Conservation (phyloP, 2,888 invertebrate species). For the Sesia apiformis region DNA sequence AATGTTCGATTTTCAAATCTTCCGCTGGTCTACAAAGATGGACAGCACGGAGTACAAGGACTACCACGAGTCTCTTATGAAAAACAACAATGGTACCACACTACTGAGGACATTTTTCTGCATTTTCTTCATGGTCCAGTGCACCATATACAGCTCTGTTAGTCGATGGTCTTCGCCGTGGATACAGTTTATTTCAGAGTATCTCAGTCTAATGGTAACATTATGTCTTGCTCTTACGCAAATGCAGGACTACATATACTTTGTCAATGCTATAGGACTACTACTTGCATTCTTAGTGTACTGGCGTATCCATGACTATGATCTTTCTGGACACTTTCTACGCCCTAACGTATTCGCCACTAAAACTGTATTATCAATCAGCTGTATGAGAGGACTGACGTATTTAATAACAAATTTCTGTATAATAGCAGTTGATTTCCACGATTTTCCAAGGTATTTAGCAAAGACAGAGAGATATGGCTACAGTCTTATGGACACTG, state of each 20-base stretch:
- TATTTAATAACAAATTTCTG: slow-evolving; percentile 84
- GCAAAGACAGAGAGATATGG: slow-evolving; percentile 93
- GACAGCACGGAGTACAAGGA: slow-evolving; percentile 51
- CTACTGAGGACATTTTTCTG: slow-evolving; percentile 62
- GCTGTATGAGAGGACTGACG: slow-evolving; percentile 80
- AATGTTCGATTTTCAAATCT: not conserved
- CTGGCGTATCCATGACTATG: slow-evolving; percentile 2
- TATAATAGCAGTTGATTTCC: slow-evolving; percentile 96
- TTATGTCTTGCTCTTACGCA: slow-evolving; percentile 4
- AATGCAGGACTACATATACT: not conserved
- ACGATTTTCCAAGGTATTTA: slow-evolving; percentile 86
- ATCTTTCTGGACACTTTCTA: slow-evolving; percentile 13
- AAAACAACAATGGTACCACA: slow-evolving; percentile 70
- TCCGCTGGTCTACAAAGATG: slow-evolving; percentile 19
- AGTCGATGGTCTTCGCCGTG: slow-evolving; percentile 1
- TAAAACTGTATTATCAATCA: slow-evolving; percentile 62
- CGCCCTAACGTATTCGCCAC: slow-evolving; percentile 22
- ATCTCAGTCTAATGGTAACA: slow-evolving; percentile 1
- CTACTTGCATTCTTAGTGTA: not conserved
- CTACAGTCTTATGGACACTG: slow-evolving; percentile 94
- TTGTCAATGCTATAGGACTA: not conserved
- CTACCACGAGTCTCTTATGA: slow-evolving; percentile 69
- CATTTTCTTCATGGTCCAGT: slow-evolving; percentile 53
- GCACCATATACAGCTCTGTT: slow-evolving; percentile 34
- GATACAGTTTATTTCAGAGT: not conserved